Conservation (phyloP, 2,888 invertebrate genomes). For the Tryphoninae sp. region DNA sequence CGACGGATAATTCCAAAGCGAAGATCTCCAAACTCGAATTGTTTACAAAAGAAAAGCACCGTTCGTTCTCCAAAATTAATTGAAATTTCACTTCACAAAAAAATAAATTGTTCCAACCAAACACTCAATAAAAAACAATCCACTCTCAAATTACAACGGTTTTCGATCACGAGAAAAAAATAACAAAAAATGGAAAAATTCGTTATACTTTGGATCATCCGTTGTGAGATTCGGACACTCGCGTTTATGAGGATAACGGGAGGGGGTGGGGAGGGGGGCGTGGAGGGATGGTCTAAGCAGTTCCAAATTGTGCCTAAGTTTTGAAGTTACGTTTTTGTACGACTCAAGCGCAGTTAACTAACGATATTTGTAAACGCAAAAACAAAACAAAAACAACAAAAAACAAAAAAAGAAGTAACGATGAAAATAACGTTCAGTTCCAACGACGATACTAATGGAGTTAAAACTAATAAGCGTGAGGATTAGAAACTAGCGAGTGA, state of each 20-base stretch:
- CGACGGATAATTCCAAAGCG: conserved; percentile 39
- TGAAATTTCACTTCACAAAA: neutral
- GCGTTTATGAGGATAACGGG: conserved; percentile 60
- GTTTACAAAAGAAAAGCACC: conserved; percentile 61
- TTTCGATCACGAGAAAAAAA: neutral
- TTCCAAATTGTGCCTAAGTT: conserved; percentile 82
- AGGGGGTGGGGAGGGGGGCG: conserved; percentile 55
- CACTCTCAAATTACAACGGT: neutral
- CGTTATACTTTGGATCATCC: conserved; percentile 46
- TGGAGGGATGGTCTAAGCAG: conserved; percentile 77
- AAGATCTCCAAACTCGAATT: neutral
- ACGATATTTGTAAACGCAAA: conserved; percentile 66
- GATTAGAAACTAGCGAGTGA: conserved; percentile 56
- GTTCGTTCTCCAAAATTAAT: neutral
- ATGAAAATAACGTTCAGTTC: conserved; percentile 64
- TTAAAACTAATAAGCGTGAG: conserved; percentile 55
- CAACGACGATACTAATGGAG: conserved; percentile 62
- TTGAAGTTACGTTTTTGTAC: conserved; percentile 78
- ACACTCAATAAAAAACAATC: neutral
- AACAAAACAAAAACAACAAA: conserved; percentile 57
- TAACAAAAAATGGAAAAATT: neutral
- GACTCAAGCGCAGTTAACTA: conserved; percentile 69
- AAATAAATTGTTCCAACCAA: neutral
- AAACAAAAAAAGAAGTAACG: conserved; percentile 59
- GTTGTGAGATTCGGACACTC: conserved; percentile 59